Base-by-base conservation (phyloP, 1,140 invertebrate species). In the Helicoverpa zea region DNA sequence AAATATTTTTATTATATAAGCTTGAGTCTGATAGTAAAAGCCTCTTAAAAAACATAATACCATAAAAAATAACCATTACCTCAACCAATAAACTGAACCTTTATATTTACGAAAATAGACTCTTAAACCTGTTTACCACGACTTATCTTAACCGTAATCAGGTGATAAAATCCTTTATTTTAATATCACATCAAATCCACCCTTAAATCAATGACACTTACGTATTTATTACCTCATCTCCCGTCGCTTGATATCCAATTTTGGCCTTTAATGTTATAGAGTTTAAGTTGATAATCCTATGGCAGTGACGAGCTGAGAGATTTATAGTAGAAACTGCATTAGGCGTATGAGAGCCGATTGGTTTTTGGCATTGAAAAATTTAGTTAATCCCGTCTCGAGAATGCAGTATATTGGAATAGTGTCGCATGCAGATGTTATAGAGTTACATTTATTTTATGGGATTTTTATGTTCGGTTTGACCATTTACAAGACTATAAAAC, bases 291-390 rank as follows among this genome's bases (percentile, higher is more conserved):
- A 23, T 30, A 14, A 54, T 70, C 51, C 12, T 54, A 2, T 70
- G 18, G 18, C 23, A 49, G 14, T 9, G 54, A 18, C 16, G n/a
- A 75, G 14, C 9, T 51, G 1, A 0, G 14, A 2, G 58, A 76
- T 76, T 76, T 76, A 76, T 63, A 43, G 73, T 12, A 51, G 58
- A 43, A 51, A 63, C 58, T 76, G 73, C 73, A 76, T 63, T 63
- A 76, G 73, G 73, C 56, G 23, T 76, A 30, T 76, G 59, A 58
- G 30, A 59, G 35, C 16, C 73, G 16, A 63, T 76, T 76, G 73
- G 73, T 49, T 63, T 63, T 23, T 63, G 73, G 59, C 73, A 59
- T 63, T 63, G 73, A 76, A 76, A 76, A 76, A 76, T 76, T 76
- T 63, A 29, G 23, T 23, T 3, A 30, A 52, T n/a, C 5, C 56